Conservation (phyloP, 1,140 invertebrate genomes). For the Hormaphis cornu region DNA sequence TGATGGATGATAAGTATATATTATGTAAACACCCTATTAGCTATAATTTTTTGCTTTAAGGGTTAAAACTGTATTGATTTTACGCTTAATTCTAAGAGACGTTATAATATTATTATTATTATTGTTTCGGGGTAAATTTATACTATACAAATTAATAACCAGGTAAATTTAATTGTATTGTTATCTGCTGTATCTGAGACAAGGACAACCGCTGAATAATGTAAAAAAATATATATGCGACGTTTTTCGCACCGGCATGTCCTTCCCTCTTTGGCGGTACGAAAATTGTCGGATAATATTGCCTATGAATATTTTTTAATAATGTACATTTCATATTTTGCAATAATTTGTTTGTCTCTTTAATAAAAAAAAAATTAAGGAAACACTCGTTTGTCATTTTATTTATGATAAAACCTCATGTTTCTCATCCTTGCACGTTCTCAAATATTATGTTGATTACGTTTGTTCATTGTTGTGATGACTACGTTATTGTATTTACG, state of each 20-base stretch:
- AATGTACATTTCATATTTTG: conserved; percentile 33
- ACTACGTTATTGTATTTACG: too few species aligned
- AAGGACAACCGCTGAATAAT: conserved; percentile 31
- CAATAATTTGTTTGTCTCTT: conserved; percentile 32
- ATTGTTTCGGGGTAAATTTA: conserved; percentile 31
- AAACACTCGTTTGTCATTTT: neutral
- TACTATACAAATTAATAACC: conserved; percentile 22
- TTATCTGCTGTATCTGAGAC: conserved; percentile 32
- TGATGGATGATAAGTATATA: conserved; percentile 33
- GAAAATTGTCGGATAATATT: conserved; percentile 33
- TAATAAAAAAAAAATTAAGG: conserved; percentile 23
- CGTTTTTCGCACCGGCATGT: conserved; percentile 32
- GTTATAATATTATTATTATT: conserved; percentile 27
- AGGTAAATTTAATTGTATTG: conserved; percentile 28
- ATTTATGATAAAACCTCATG: too few species aligned
- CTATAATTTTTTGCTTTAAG: conserved; percentile 29
- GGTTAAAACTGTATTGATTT: conserved; percentile 25
- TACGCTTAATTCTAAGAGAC: conserved; percentile 20
- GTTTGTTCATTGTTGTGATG: too few species aligned
- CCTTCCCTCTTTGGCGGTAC: conserved; percentile 32
- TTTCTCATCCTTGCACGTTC: too few species aligned
- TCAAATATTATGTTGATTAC: too few species aligned
- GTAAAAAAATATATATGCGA: conserved; percentile 32
- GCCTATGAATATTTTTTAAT: conserved; percentile 31
- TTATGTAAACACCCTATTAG: conserved; percentile 24